Evolutionary conservation across 2,797 vertebrate species (phyloP).

Genomic region (Amblyraja radiata): DNA sequence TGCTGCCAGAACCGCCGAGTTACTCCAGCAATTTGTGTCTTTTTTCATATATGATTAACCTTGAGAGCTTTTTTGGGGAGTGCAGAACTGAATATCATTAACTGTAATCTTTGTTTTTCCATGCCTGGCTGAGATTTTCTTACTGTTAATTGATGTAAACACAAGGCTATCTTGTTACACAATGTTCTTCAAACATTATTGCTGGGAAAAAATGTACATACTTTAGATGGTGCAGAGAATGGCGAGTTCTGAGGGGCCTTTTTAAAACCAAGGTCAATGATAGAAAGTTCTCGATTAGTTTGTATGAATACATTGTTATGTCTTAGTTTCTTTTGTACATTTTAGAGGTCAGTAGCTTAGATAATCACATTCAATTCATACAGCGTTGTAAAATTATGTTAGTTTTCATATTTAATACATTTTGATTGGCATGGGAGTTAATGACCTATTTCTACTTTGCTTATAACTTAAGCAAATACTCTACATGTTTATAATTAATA

Average conservation of each 20-base stretch:
- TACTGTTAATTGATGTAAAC: background rate
- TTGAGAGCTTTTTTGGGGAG: background rate
- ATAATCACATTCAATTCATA: background rate
- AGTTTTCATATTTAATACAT: no score
- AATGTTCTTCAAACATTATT: background rate
- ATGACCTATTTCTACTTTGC: background rate
- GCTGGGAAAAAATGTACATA: background rate
- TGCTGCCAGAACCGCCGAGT: no score
- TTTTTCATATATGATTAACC: no score
- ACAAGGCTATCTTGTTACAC: slow-evolving; percentile 14
- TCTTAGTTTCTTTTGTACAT: background rate
- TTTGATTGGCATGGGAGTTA: background rate
- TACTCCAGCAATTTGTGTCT: no score
- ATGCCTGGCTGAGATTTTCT: background rate
- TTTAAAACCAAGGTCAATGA: slow-evolving; percentile 25
- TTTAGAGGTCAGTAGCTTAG: slow-evolving; percentile 7
- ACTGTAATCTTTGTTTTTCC: background rate
- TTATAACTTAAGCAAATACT: background rate
- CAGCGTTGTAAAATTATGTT: no score
- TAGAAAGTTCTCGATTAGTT: slow-evolving; percentile 27
- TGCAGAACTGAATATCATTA: background rate
- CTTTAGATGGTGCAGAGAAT: slow-evolving; percentile 9
- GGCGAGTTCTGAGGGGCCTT: background rate
- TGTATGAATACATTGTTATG: slow-evolving; percentile 18
- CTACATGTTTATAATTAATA: background rate